Conservation (phyloP, 2,113 vertebrate genomes). For the Tamias sibiricus region DNA sequence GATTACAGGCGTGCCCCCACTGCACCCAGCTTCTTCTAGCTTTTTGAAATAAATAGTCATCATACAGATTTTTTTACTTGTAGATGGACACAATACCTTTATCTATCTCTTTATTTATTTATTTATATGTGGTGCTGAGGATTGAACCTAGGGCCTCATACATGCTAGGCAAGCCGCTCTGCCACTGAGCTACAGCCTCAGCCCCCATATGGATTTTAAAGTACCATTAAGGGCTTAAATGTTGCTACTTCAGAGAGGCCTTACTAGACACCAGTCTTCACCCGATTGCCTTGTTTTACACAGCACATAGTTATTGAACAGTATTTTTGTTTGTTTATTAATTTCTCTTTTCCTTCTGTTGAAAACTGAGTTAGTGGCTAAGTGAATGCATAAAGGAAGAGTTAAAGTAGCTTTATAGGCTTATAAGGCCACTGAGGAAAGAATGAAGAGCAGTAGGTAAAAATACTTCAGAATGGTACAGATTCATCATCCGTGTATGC, state of each 20-base stretch:
- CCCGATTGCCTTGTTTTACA: background rate
- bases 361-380: background rate
- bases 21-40: background rate
- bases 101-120: too few relatives aligned
- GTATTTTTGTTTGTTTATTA: constrained; percentile 17
- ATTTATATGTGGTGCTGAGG: too few relatives aligned
- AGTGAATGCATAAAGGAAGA: background rate
- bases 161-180: too few relatives aligned
- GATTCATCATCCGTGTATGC: background rate
- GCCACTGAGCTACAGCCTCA: too few relatives aligned
- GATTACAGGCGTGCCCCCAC: too few relatives aligned
- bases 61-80: background rate
- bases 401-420: background rate
- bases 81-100: too few relatives aligned
- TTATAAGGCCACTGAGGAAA: background rate
- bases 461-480: background rate
- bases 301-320: background rate
- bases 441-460: background rate
- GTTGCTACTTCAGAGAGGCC: background rate
- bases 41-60: background rate
- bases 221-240: background rate
- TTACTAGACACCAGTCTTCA: background rate
- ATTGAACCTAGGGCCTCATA: too few relatives aligned
- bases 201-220: background rate
- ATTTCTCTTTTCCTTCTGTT: background rate